These are phyloP conservation scores for Pangasius djambal DNA, from an alignment of 2,797 vertebrate genomes.

Conservation along the genomic window DNA sequence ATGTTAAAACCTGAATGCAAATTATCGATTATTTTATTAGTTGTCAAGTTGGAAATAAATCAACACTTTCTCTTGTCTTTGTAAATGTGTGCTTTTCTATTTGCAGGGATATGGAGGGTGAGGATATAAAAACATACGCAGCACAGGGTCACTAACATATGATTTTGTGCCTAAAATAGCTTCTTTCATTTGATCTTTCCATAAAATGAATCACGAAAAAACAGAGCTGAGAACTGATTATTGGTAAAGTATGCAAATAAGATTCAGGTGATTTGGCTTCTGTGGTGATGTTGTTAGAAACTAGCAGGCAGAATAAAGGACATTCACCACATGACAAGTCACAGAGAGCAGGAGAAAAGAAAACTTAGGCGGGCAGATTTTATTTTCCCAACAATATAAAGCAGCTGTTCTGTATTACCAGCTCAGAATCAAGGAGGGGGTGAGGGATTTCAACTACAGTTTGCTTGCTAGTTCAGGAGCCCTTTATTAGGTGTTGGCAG, in stretches of 20 bases:
- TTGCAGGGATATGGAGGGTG: not conserved
- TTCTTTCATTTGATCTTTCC: too few relatives aligned
- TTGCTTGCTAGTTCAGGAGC: not conserved
- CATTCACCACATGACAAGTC: not conserved
- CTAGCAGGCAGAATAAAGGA: not conserved
- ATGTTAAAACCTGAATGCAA: not conserved
- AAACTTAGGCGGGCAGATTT: not conserved
- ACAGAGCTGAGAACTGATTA: not conserved
- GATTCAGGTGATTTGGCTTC: not conserved
- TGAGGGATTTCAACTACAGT: not conserved
- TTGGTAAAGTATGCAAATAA: not conserved
- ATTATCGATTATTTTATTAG: not conserved
- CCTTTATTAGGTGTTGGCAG: not conserved
- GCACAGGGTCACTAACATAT: too few relatives aligned
- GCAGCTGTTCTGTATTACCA: constrained; percentile 3
- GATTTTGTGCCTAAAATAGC: not conserved
- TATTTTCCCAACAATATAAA: not conserved
- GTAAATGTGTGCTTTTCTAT: not conserved
- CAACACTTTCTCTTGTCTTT: not conserved
- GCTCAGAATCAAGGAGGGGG: not conserved
- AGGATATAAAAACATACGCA: not conserved
- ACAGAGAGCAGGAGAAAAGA: not conserved
- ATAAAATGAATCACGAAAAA: not conserved
- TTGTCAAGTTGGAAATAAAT: not conserved
- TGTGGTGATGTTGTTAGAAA: not conserved